Base-by-base conservation (phyloP, 2,888 invertebrate species). In the Timema cristinae region DNA sequence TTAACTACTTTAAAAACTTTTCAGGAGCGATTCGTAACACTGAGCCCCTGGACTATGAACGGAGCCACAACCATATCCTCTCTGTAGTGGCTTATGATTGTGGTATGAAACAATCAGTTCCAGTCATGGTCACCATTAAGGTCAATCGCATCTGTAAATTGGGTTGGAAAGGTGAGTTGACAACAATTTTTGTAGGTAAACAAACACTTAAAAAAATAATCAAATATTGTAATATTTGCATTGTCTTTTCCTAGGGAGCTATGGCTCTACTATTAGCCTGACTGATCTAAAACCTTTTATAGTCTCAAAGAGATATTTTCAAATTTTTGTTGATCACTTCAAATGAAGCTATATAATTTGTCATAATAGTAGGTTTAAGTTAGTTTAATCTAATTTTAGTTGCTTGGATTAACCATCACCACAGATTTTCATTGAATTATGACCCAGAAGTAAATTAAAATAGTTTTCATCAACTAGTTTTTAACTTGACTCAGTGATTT, bases 31-130 rank as follows among this genome's bases (percentile, higher is more conserved):
- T 99, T 77, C 90, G 92, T 77, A 98, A 97, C 84, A 97, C 95
- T 0, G 95, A 95, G 79, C 92, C 95, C 0, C 85, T 99, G 80
- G 95, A 97, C 79, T 97, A 94, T 83, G 94, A 94, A 81, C 88
- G 91, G 74, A 92, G 94, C 8, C 96, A 97, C 85, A 98, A 97
- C 83, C 97, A 98, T 85, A 97, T 98, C 78, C 85, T 99, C 68
- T 95, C 95, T 51, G 95, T 98, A 74, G 95, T 97, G 74, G 98
- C 98, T 2, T 95, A 95, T 81, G 98, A 98, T 84, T 98, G 98
- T 83, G 98, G 97, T 67, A 96, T 96, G 93, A 91, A 94, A 81
- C 91, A 92, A 81, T 97, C 97, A 0, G 88, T 93, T 61, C 96
- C 97, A 0, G 95, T 96, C 68, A 93, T 97, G 90, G 96, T 99